These are phyloP conservation scores for Cotesia chilonis DNA, from an alignment of 1,140 invertebrate species.

Conservation along the genomic window DNA sequence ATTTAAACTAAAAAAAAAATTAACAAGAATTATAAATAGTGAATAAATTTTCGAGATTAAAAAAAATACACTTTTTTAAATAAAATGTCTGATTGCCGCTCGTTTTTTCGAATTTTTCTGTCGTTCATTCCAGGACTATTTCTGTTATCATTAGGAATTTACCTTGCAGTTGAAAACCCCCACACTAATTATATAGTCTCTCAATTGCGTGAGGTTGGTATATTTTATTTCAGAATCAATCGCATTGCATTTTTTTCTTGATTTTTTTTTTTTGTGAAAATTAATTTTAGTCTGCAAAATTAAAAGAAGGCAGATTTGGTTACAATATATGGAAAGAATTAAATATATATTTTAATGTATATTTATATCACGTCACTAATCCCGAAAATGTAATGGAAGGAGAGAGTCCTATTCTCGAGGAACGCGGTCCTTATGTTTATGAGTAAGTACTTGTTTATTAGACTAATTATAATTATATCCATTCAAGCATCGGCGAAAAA, in stretches of 20 bases:
- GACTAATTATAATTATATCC: too few relatives aligned
- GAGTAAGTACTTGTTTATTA: constrained; percentile 36
- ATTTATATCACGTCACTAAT: constrained; percentile 46
- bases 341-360: constrained; percentile 33
- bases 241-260: background rate
- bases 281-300: constrained; percentile 22
- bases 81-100: too few relatives aligned
- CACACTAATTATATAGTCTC: constrained; percentile 22
- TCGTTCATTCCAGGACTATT: constrained; percentile 30
- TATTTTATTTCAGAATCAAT: constrained; percentile 5
- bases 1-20: too few relatives aligned
- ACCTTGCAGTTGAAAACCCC: constrained; percentile 22
- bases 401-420: constrained; percentile 35
- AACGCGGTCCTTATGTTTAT: constrained; percentile 47
- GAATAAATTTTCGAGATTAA: too few relatives aligned
- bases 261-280: constrained; percentile 6
- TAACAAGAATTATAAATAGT: too few relatives aligned
- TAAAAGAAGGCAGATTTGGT: constrained; percentile 25
- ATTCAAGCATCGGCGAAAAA: too few relatives aligned
- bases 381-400: constrained; percentile 46
- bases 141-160: constrained; percentile 28
- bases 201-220: constrained; percentile 21
- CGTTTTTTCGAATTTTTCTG: background rate
- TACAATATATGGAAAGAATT: constrained; percentile 25
- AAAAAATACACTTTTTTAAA: too few relatives aligned